Evolutionary conservation across 2,113 vertebrate genomes (phyloP), one percentile per base, ranked within the genome.

Genomic region (Micromys minutus): DNA sequence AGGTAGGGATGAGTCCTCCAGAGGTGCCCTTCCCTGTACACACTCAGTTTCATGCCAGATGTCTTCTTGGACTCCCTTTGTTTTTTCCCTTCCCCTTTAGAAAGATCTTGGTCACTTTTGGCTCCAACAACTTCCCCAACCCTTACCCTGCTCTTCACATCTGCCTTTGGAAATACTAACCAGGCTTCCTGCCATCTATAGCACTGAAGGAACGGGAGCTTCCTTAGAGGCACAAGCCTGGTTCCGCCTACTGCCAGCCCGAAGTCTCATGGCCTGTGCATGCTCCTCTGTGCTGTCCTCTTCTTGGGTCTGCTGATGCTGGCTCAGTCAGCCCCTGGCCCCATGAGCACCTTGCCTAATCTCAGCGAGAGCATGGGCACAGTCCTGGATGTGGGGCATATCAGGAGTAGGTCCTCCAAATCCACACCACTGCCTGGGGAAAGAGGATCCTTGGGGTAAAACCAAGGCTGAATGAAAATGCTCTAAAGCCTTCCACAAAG

Each of bases 331-430:
- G 76, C 34, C 69, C 69, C 87, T 47, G 77, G 77, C 57, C 86
- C 87, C 91, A 57, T 63, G 67, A 97, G 72, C 74, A 67, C 63
- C 63, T 83, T 61, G 80, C 72, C 79, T 88, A 87, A 93, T 93
- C 92, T 94, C 89, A 59, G 90, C 74, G 39, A 57, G 9, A 15
- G 88, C 59, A 61, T 4, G 9, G 52, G 57, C 36, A 67, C 39
- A 55, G 50, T 93, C 88, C 88, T 97, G 96, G 95, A 92, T 15
- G 34, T 86, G 65, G 90, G 90, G 92, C 92, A 92, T 93, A 85
- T 93, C 85, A 85, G 79, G 85, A 90, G 94, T 95, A 97, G 47
- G 21, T 5, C 67, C 42, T 91, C 90, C 77, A 88, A 96, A 93
- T 81, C 65, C 87, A 63, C 21, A 81, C 24, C 47, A 74, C 71